Conservation (phyloP, 2,888 invertebrate genomes). For the Diadegma fenestrale region DNA sequence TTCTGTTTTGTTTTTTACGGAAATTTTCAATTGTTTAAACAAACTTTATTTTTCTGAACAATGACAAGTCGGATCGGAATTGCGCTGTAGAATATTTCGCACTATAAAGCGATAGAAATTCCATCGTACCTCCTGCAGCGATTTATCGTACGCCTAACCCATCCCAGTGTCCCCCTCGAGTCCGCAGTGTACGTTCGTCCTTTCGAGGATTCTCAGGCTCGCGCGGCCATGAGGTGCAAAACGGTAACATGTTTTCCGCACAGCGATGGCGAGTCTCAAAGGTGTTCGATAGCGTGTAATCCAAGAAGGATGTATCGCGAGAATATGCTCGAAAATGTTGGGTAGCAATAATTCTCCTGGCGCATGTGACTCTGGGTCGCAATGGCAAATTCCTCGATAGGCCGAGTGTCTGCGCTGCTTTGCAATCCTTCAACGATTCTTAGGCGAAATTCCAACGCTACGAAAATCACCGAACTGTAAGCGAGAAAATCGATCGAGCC, state of each 20-base stretch:
- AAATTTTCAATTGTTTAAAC: background rate
- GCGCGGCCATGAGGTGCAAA: conserved; percentile 48
- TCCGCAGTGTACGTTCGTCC: conserved; percentile 8
- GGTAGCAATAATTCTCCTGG: conserved; percentile 75
- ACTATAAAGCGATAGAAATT: conserved; percentile 28
- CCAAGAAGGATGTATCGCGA: conserved; percentile 58
- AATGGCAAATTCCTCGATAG: conserved; percentile 42
- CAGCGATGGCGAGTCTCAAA: conserved; percentile 47
- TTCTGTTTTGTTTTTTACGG: too few species aligned
- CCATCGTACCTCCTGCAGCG: conserved; percentile 25
- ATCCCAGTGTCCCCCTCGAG: conserved; percentile 21
- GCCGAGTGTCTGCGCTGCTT: background rate
- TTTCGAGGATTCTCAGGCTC: conserved; percentile 22
- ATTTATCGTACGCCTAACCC: conserved; percentile 35
- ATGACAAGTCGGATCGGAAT: conserved; percentile 15
- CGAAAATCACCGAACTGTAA: background rate
- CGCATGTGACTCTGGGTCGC: conserved; percentile 68
- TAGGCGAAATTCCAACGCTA: background rate
- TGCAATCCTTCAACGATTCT: background rate
- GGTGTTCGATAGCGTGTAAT: conserved; percentile 66
- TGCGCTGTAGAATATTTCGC: background rate
- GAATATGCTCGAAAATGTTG: conserved; percentile 64
- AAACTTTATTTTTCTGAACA: background rate
- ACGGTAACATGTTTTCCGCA: conserved; percentile 47
- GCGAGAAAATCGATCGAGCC: background rate